phyloP scores from a whole-genome alignment of 2,113 vertebrate species.

The Pedetes capensis region DNA sequence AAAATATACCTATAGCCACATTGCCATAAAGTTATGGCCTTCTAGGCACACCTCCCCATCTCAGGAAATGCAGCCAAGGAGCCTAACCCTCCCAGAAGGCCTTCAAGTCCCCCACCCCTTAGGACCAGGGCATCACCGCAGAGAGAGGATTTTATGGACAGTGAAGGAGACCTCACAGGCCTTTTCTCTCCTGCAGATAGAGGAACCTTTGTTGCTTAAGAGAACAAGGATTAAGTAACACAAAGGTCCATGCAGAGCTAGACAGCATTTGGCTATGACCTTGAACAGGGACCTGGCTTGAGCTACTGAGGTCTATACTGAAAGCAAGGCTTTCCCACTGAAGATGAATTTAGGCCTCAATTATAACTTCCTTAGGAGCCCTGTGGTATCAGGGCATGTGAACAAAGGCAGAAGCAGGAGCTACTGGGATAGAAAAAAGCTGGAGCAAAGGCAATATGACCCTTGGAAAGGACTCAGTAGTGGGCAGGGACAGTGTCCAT shows the following conservation, averaged over 20 bases:
- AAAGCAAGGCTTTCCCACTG: background rate
- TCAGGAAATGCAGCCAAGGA: background rate
- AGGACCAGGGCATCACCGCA: background rate
- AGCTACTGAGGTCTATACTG: background rate
- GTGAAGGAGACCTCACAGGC: background rate
- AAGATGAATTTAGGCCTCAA: background rate
- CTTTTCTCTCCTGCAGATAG: background rate
- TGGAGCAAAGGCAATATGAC: background rate
- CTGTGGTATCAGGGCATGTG: background rate
- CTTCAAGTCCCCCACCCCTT: background rate
- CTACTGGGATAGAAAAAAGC: background rate
- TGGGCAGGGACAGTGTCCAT: conserved; percentile 75
- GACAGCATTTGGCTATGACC: conserved; percentile 1
- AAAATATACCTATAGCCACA: background rate
- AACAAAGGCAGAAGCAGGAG: background rate
- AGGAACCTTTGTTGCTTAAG: background rate
- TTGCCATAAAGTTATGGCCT: background rate
- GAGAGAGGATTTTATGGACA: background rate
- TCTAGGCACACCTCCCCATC: background rate
- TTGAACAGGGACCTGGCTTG: background rate
- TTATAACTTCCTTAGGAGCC: background rate
- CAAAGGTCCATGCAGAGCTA: background rate
- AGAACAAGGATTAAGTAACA: conserved; percentile 10
- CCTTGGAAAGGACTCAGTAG: conserved; percentile 23
- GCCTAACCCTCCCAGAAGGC: background rate